A percentile compares a stretch with the other conserved stretches of the same genome.
Conservation (phyloP, 2,797 vertebrate species). For the Sebastes steindachneri region DNA sequence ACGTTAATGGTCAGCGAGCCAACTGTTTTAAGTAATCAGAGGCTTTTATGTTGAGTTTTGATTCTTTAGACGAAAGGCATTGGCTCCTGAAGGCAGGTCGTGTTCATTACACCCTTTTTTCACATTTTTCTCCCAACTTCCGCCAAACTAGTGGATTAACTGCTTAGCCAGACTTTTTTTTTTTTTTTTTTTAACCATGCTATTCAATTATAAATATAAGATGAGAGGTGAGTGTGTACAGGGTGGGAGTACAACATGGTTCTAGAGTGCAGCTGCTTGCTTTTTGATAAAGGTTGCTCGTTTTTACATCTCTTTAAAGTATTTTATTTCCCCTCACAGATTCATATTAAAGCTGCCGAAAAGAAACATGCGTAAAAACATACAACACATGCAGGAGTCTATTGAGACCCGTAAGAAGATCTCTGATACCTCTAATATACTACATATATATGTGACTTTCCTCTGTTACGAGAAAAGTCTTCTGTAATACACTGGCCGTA, state of each 20-base stretch:
- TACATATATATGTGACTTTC: constrained; percentile 30
- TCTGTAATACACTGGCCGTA: neutral
- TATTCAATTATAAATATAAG: constrained; percentile 65
- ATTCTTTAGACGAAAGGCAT: constrained; percentile 82
- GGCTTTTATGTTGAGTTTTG: constrained; percentile 61
- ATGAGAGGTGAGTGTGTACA: constrained; percentile 3
- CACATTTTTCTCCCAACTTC: constrained; percentile 50
- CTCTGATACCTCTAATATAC: neutral
- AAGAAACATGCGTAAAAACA: constrained; percentile 8
- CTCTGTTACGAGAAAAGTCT: neutral
- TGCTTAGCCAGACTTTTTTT: constrained; percentile 55
- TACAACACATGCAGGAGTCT: neutral
- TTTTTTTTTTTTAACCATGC: constrained; percentile 27
- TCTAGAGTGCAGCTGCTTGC: constrained; percentile 58
- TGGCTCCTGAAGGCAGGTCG: constrained; percentile 82
- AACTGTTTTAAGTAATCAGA: constrained; percentile 86
- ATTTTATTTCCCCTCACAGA: neutral
- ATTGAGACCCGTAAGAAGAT: neutral
- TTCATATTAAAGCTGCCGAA: constrained; percentile 45
- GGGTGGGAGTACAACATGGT: constrained; percentile 44
- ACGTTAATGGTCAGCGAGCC: constrained; percentile 83
- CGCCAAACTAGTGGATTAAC: constrained; percentile 68
- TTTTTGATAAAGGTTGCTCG: constrained; percentile 76
- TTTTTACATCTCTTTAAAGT: constrained; percentile 35
- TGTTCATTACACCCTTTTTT: constrained; percentile 62